Base-by-base conservation (phyloP, 35 echinoderm and acorn worm species). In the Acanthaster planci region DNA sequence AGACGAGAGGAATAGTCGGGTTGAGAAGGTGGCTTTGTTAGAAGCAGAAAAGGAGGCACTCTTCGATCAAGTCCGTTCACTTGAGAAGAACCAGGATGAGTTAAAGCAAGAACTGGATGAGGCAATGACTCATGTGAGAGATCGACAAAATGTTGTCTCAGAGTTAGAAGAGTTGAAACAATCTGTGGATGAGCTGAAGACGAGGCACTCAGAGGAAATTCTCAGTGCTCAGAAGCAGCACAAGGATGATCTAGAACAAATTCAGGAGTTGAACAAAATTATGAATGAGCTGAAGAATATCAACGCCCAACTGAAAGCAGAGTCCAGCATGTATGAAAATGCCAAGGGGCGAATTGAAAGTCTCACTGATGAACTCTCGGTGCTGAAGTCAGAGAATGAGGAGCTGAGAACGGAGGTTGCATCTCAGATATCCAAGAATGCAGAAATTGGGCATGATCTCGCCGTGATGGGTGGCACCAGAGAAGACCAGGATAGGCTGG, bases 401-500 rank as follows among this genome's bases (percentile, higher is more conserved):
- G 78, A 88, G 53, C 30, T 88, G 54, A 88, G 80, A 72, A 31
- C 64, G 4, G 64, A 72, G 10, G 15, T 72, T 26, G 64, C 64
- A 10, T 26, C 34, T 31, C 64, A 72, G 64, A 72, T 72, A 2
- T 72, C 64, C 14, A 72, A 72, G 64, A 72, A 72, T 72, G 29
- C 64, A 85, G 82, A 40, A 86, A n/a, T 76, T 59, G 67, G 89
- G 56, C n/a, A 86, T 22, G 30, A 40, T 21, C 26, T 50, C 86
- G 50, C 40, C 37, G 81, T 31, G 80, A 84, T 52, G 84, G 90
- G 6, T 53, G 87, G 26, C 77, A 78, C 16, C 88, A 95, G 22
- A 95, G 72, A 55, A 37, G 67, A 86, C 37, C n/a, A 67, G 26
- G 83, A 55, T 40, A 79, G 42, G 39, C 57, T 86, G 44, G 40